Evolutionary conservation across 2,888 invertebrate species (phyloP), one percentile per base, ranked within the genome.

Genomic region (Cetonia aurata): DNA sequence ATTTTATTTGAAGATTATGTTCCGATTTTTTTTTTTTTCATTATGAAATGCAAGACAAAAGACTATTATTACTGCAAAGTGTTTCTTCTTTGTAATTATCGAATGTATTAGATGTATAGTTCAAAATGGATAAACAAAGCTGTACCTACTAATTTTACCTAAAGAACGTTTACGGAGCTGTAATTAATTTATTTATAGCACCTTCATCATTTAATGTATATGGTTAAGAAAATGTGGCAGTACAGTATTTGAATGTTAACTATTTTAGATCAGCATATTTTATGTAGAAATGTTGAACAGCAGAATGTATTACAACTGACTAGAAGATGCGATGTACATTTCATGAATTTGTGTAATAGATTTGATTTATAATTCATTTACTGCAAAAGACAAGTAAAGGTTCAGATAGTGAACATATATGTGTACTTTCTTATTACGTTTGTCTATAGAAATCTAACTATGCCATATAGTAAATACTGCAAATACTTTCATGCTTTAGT

Each of bases 301-400:
- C 17, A 55, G 53, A 25, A 44, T 53, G 17, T 67, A 55, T 55
- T 12, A 48, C 12, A 31, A n/a, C 12, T 50, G n/a, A 13, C 46
- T 56, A 25, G 31, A 56, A 56, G 48, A 57, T 56, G 44, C 4
- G 33, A 31, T 65, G 62, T 50, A 65, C 17, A 65, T 65, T 65
- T 65, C 33, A 15, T 65, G 48, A 37, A 65, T 17, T 48, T 48
- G 37, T 41, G 17, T 50, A 52, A 33, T 37, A 37, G 37, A 15
- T 65, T 65, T 65, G 37, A 50, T 65, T 65, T 65, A 62, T 60
- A 48, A 13, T 25, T 62, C 4, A 25, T 3, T 12, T 52, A 12
- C 6, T 52, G 52, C 25, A 25, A 25, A 52, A 12, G 25, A 19
- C 25, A 25, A 52, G 12, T 25, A 52, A 19, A 25, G 4, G 31